These are phyloP conservation scores for Theropithecus gelada DNA, from an alignment of 2,113 vertebrate genomes.

Conservation along the genomic window DNA sequence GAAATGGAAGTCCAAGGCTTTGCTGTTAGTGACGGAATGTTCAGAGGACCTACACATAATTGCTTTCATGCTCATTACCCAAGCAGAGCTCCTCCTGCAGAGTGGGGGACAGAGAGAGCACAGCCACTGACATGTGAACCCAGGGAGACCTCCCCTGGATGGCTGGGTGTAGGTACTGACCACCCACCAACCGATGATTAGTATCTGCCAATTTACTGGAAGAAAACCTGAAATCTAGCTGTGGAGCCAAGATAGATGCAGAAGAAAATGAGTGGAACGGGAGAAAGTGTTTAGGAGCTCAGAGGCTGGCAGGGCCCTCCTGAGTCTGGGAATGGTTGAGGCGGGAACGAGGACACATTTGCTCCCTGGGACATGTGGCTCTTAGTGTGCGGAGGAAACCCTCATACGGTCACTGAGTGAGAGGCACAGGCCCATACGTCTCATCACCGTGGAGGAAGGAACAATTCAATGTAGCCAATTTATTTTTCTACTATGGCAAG, in stretches of 20 bases:
- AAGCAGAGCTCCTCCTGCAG: neutral
- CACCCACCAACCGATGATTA: neutral
- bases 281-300: neutral
- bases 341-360: neutral
- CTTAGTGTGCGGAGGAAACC: neutral
- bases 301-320: neutral
- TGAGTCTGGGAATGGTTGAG: neutral
- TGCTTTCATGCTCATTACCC: neutral
- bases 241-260: neutral
- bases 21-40: neutral
- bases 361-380: neutral
- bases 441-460: neutral
- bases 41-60: neutral
- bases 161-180: too few relatives aligned
- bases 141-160: neutral
- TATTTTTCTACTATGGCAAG: neutral
- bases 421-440: neutral
- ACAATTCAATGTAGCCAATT: neutral
- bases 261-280: neutral
- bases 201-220: neutral
- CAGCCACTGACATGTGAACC: neutral
- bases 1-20: neutral
- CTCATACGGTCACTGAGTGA: accelerated
- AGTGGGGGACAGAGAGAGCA: neutral
- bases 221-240: neutral